Conservation (phyloP, 2,113 vertebrate species). For the Gallinago media region DNA sequence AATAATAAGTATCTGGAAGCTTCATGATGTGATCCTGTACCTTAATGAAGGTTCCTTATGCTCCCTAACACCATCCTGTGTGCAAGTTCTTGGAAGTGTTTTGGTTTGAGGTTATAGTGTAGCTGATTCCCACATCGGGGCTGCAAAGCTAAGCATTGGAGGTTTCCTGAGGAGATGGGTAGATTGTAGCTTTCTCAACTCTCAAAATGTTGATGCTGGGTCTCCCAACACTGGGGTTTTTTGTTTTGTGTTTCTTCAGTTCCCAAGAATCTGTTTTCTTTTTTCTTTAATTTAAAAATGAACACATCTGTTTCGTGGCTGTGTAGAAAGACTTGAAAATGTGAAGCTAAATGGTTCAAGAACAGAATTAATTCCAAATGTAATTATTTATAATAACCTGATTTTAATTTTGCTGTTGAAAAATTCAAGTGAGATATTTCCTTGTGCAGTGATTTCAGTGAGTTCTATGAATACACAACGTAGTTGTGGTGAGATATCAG, state of each 20-base stretch:
- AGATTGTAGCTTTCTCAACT: neutral
- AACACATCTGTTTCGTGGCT: conserved; percentile 24
- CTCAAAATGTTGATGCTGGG: neutral
- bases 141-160: neutral
- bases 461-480: neutral
- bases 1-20: neutral
- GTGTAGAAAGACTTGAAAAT: neutral
- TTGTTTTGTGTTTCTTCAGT: neutral
- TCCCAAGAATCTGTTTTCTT: neutral
- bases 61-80: accelerated
- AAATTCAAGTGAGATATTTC: neutral
- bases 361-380: conserved; percentile 4
- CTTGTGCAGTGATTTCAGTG: neutral
- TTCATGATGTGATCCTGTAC: neutral
- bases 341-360: neutral
- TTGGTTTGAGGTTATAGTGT: neutral
- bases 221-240: neutral
- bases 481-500: neutral
- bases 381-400: neutral
- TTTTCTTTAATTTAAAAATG: neutral
- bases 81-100: neutral
- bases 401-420: conserved; percentile 2
- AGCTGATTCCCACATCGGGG: neutral
- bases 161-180: neutral
- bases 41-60: accelerated